Conservation (phyloP, 2,888 invertebrate species). For the Drymonia ruficornis region DNA sequence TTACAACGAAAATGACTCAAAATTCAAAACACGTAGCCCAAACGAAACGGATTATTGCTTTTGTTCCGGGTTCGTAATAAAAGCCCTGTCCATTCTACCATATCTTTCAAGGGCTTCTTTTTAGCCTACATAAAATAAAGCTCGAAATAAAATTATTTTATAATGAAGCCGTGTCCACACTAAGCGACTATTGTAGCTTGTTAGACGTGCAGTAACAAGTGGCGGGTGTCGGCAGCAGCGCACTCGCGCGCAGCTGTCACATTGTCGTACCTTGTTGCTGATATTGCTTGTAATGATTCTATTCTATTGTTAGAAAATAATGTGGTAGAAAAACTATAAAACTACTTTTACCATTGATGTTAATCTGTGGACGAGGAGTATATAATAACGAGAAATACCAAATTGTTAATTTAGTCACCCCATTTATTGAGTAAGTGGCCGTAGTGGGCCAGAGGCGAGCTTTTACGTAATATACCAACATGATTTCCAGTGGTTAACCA, state of each 20-base stretch:
- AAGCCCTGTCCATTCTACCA: no score
- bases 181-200: constrained; percentile 43
- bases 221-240: constrained; percentile 62
- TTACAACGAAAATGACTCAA: no score
- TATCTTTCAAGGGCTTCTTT: no score
- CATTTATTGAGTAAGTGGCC: no score
- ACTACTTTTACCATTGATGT: not conserved
- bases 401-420: not conserved
- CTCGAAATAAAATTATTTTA: not conserved
- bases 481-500: no score
- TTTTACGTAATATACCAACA: no score
- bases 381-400: not conserved
- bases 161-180: constrained; percentile 33
- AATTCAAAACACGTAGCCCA: no score
- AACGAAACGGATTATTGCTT: no score
- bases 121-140: no score
- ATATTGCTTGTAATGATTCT: constrained; percentile 1
- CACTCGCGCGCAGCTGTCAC: constrained; percentile 36
- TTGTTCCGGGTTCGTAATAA: no score
- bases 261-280: not conserved
- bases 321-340: not conserved
- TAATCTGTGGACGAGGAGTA: no score
- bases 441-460: no score
- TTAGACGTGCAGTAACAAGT: constrained; percentile 70
- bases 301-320: constrained; percentile 5